Base-by-base conservation (phyloP, 1,140 invertebrate species). In the Trachymyrmex septentrionalis region DNA sequence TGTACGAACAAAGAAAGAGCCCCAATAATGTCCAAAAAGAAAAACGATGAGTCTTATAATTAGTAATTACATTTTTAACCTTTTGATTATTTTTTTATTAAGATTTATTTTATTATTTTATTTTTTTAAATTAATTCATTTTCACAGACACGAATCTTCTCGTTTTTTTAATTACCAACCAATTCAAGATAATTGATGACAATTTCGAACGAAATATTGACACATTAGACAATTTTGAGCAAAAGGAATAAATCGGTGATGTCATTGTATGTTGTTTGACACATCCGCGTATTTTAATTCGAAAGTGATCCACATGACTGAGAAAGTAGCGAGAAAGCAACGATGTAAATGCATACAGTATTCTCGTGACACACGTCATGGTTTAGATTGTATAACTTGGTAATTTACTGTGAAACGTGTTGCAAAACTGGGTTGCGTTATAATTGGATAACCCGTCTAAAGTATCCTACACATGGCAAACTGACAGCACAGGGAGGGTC, bases 351-450 rank as follows among this genome's bases (percentile, higher is more conserved):
- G 30, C 66, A 30, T 48, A 27, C 27, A 30, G n/a, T 50, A 16
- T 5, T 14, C 24, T 73, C 55, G 24, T 84, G 80, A 73, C 80
- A 59, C 53, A 75, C 55, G 80, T 73, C 57, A 64, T 38, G 24
- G 69, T 61, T 84, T 71, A 48, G 57, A 84, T 75, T 84, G 55
- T 75, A 44, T 57, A 84, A 84, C 80, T 84, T 84, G 24, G 44
- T 84, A 84, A 84, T 84, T 84, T 48, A 57, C 67, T 24, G 80
- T 30, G 69, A 63, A 57, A 84, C 55, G 19, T 34, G 80, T 84
- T 72, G 55, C 69, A 75, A 84, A 84, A 84, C 80, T 84, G 55
- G 80, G 80, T 84, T 84, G 69, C 55, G 44, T 84, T 84, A 73
- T 84, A 84, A 84, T 84, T 84, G 69, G 80, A 84, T 84, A 75